Evolutionary conservation across 2,888 invertebrate genomes (phyloP), one percentile per base, ranked within the genome.

Genomic region (Hylaea fasciaria): DNA sequence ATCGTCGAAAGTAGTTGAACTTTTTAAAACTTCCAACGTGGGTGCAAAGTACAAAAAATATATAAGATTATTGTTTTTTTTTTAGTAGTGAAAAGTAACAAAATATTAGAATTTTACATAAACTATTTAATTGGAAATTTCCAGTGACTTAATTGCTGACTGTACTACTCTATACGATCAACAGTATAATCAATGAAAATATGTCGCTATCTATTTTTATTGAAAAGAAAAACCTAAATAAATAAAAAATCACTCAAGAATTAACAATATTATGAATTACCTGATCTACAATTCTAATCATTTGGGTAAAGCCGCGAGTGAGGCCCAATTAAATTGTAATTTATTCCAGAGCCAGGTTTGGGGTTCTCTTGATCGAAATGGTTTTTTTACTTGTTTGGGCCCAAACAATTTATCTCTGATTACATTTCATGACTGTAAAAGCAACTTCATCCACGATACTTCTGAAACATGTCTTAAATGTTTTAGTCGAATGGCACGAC

Each of bases 231-330:
- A n/a, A n/a, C n/a, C 14, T 32, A 10, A 46, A 46, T 29, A 46
- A 32, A 14, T 14, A 48, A 37, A 48, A 12, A 14, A 1, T 7
- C 28, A 2, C 41, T 16, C 28, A 58, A 41, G 37, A 60, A 46
- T 51, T 57, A 51, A 62, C 37, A 43, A 76, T 81, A 80, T 83
- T 80, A 80, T 76, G 71, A 82, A 82, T 81, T 80, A 72, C 66
- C 76, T 80, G 74, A 84, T 88, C 83, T 86, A 83, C 82, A 86
- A 85, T 85, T 85, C 84, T 82, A 86, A 87, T 84, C 80, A 80
- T 82, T 82, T 86, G 79, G 82, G 82, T 78, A 78, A 74, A 69
- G 76, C 68, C 72, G 69, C 69, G 70, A 80, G 74, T 76, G 76
- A 76, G 74, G 66, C 70, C 72, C 72, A 81, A 83, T 86, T 79